These are phyloP conservation scores for Sarcophaga carnaria DNA, from an alignment of 2,888 invertebrate genomes.

Conservation along the genomic window DNA sequence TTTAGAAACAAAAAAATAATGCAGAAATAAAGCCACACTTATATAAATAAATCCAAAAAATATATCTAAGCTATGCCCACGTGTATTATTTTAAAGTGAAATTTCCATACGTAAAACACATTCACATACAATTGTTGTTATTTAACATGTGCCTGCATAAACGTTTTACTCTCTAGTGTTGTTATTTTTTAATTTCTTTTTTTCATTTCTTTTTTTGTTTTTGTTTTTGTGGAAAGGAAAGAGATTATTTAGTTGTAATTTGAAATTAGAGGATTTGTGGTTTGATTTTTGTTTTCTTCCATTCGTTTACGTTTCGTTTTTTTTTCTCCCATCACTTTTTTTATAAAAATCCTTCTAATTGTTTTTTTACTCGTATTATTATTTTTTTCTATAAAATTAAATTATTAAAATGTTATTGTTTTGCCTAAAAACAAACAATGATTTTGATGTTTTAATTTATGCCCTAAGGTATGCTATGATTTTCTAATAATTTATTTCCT, in stretches of 20 bases:
- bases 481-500: background rate
- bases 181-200: background rate
- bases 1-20: background rate
- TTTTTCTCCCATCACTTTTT: slow-evolving; percentile 9
- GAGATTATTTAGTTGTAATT: slow-evolving; percentile 26
- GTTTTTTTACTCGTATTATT: background rate
- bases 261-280: slow-evolving; percentile 62
- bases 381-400: slow-evolving; percentile 5
- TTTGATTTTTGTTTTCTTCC: slow-evolving; percentile 35
- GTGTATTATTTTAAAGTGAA: slow-evolving; percentile 64
- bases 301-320: background rate
- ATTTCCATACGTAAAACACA: slow-evolving; percentile 46
- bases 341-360: background rate
- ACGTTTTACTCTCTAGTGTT: no score
- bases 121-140: slow-evolving; percentile 35
- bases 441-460: slow-evolving; percentile 21
- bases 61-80: slow-evolving; percentile 52
- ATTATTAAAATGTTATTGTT: slow-evolving; percentile 22
- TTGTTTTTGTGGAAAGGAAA: background rate
- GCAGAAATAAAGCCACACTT: background rate
- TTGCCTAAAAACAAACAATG: slow-evolving; percentile 37
- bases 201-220: background rate
- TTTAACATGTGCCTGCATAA: slow-evolving; percentile 22
- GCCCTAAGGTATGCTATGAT: slow-evolving; percentile 40
- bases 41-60: background rate